Conservation (phyloP, 2,888 invertebrate genomes). For the Leucania comma region DNA sequence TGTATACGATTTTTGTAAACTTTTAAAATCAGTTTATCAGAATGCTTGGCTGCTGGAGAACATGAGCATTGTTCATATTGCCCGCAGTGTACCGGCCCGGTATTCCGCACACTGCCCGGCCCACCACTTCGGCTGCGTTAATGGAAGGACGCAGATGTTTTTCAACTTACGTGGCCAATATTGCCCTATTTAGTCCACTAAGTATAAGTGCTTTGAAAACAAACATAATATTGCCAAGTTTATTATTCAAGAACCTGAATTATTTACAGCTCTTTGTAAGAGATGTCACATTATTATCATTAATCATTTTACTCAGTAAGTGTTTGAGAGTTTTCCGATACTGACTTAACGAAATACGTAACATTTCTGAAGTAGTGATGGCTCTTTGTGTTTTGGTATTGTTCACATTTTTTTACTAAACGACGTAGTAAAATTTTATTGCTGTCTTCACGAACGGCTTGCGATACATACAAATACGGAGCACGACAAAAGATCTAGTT, state of each 20-base stretch:
- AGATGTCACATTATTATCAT: constrained; percentile 25
- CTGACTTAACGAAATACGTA: constrained; percentile 25
- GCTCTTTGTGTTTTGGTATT: constrained; percentile 49
- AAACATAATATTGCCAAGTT: constrained; percentile 57
- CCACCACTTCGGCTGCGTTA: constrained; percentile 47
- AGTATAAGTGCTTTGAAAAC: constrained; percentile 62
- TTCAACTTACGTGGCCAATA: constrained; percentile 70
- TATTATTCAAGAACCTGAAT: constrained; percentile 50
- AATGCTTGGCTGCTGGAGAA: constrained; percentile 14
- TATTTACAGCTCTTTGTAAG: constrained; percentile 32
- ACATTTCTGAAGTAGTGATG: constrained; percentile 41
- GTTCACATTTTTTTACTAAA: constrained; percentile 48
- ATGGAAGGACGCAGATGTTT: constrained; percentile 70
- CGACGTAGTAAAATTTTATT: constrained; percentile 53
- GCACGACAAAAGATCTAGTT: constrained; percentile 16
- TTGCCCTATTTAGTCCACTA: constrained; percentile 66
- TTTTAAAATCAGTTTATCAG: constrained; percentile 38
- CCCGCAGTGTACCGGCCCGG: constrained; percentile 31
- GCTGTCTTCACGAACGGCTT: constrained; percentile 40
- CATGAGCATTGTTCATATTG: constrained; percentile 19
- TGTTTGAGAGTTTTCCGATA: constrained; percentile 27
- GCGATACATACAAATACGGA: constrained; percentile 27
- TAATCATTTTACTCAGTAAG: constrained; percentile 24
- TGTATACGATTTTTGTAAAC: constrained; percentile 23
- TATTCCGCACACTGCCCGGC: constrained; percentile 29